Base-by-base conservation (phyloP, 2,888 invertebrate species). In the Phorcus lineatus region DNA sequence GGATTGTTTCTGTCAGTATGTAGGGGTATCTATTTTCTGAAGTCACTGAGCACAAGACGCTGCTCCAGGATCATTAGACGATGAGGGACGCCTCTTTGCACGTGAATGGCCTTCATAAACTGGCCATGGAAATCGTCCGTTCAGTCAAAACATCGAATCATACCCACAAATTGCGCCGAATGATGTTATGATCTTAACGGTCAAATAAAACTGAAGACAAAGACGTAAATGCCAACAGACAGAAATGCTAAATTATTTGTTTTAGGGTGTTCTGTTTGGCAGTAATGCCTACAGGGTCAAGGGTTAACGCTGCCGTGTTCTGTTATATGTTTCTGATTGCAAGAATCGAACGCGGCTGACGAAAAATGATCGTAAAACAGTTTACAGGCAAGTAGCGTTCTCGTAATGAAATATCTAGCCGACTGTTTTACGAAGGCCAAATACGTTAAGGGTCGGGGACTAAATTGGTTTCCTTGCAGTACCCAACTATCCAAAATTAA, bases 131-230 rank as follows among this genome's bases (percentile, higher is more conserved):
- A 70, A 70, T 70, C 40, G 70, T 11, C 70, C 40, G 40, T 40
- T 70, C 70, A 70, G 70, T 70, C 70, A 70, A 70, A 70, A 70
- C 70, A 70, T 70, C 70, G 70, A 70, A 70, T 70, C 70, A 70
- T 70, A 70, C 70, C 70, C 70, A 70, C 70, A 70, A 70, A 70
- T 70, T 70, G 70, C 70, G 70, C 70, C 70, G n/a, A 70, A 70
- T 40, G 70, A 70, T 70, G 36, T 70, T 70, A 70, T 40, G 70
- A 70, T 36, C 70, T 70, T 40, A 31, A 36, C 70, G 36, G 70
- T 70, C 70, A 70, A 36, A 70, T 70, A 36, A 70, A 70, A 70
- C 36, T 36, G 57, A 70, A 70, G 70, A 31, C 70, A 36, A 17
- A 70, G 70, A 70, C 36, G 57, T 22, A 7, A 36, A 70, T 70